A percentile compares a stretch with the other conserved stretches of the same genome.
These are phyloP conservation scores for Procambarus clarkii DNA, from an alignment of 1,140 invertebrate genomes.

Conservation along the genomic window DNA sequence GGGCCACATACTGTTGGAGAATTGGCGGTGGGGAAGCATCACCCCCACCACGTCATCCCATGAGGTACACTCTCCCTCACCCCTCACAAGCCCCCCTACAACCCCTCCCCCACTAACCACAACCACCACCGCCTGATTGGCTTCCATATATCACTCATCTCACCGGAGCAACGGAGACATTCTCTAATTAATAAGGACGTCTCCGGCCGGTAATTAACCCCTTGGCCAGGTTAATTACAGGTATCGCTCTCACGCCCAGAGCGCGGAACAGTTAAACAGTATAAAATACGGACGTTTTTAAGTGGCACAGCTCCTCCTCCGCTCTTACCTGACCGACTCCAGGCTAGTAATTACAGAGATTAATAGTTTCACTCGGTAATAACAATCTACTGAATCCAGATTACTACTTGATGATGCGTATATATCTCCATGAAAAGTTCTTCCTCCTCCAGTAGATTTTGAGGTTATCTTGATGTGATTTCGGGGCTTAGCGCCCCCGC, in stretches of 20 bases:
- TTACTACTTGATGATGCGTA: neutral
- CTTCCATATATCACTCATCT: slow-evolving; percentile 35
- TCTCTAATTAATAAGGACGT: slow-evolving; percentile 64
- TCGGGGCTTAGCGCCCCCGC: too few relatives aligned
- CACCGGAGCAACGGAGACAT: slow-evolving; percentile 39
- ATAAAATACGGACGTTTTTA: slow-evolving; percentile 36
- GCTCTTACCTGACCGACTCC: neutral
- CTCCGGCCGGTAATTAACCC: slow-evolving; percentile 58
- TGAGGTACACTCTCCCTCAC: neutral
- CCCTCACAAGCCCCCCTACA: neutral
- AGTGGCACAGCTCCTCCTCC: slow-evolving; percentile 25
- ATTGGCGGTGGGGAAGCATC: neutral
- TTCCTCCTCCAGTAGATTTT: too few relatives aligned
- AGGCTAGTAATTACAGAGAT: slow-evolving; percentile 25
- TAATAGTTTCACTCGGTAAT: slow-evolving; percentile 41
- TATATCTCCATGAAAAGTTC: too few relatives aligned
- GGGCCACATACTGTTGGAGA: neutral
- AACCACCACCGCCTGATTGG: neutral
- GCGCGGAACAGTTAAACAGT: slow-evolving; percentile 44
- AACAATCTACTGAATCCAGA: slow-evolving; percentile 52
- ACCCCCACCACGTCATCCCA: neutral
- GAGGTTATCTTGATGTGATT: too few relatives aligned
- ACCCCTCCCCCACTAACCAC: neutral
- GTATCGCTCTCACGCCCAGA: slow-evolving; percentile 52
- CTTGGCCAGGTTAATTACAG: slow-evolving; percentile 58